Conservation (phyloP, 37 sponge, comb jelly and placozoan species). For the Haliclona indistincta region DNA sequence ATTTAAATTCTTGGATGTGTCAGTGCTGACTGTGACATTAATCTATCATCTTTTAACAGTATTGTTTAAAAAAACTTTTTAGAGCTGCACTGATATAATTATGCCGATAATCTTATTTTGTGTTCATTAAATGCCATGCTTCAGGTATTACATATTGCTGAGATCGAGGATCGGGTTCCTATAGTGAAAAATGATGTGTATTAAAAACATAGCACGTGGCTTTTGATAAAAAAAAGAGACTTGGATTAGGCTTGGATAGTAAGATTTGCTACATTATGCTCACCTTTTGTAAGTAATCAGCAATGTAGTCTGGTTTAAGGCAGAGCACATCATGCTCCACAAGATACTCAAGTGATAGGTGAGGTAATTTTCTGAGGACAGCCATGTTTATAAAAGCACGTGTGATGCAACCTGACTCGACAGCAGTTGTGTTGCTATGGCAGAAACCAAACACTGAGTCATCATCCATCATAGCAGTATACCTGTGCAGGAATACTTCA, state of each 20-base stretch:
- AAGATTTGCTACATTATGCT: not conserved
- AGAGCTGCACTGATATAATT: no score
- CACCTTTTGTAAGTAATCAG: slow-evolving; percentile 83
- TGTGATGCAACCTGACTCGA: slow-evolving; percentile 1
- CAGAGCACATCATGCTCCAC: slow-evolving; percentile 70
- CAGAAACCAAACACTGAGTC: not conserved
- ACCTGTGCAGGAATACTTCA: slow-evolving; percentile 16
- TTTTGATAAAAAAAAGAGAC: not conserved
- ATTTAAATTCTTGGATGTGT: no score
- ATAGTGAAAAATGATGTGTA: no score
- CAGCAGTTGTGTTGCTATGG: not conserved
- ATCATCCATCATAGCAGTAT: no score
- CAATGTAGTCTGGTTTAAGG: slow-evolving; percentile 88
- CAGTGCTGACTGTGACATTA: no score
- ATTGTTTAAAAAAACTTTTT: no score
- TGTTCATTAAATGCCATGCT: no score
- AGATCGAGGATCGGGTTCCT: no score
- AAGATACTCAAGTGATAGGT: slow-evolving; percentile 48
- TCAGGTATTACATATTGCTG: no score
- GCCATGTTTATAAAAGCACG: slow-evolving; percentile 56
- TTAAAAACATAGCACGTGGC: no score
- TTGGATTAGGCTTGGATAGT: not conserved
- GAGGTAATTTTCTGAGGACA: slow-evolving; percentile 23
- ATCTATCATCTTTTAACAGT: no score
- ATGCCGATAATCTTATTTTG: no score